Conservation (phyloP, 2,888 invertebrate genomes). For the Lacanobia wlatinum region DNA sequence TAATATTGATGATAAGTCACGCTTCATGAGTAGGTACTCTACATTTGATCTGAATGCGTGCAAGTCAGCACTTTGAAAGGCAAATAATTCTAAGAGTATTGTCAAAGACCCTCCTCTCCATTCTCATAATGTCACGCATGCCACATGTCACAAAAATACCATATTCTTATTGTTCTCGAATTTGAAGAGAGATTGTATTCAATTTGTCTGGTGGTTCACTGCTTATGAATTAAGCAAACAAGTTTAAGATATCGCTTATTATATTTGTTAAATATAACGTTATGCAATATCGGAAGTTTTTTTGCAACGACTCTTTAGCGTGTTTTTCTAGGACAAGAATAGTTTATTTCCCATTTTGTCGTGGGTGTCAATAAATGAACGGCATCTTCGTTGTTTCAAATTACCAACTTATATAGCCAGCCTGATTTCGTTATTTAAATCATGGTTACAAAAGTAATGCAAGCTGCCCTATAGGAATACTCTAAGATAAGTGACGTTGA, state of each 20-base stretch:
- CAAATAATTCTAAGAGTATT: constrained; percentile 1
- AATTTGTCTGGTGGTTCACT: constrained; percentile 24
- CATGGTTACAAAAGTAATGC: background rate
- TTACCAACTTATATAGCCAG: background rate
- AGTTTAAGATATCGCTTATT: constrained; percentile 41
- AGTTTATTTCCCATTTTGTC: background rate
- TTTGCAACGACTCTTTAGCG: background rate
- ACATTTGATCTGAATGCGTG: background rate
- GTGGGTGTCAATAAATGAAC: no score
- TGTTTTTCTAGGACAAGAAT: constrained; percentile 5
- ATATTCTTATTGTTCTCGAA: constrained; percentile 34
- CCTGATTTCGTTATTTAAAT: background rate
- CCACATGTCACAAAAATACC: constrained; percentile 8
- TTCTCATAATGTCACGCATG: constrained; percentile 1
- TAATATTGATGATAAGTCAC: background rate
- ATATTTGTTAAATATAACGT: constrained; percentile 28
- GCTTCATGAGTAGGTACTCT: background rate
- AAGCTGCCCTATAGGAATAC: background rate
- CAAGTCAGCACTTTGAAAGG: background rate
- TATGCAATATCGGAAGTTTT: constrained; percentile 23
- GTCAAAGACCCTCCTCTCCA: background rate
- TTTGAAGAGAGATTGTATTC: constrained; percentile 31
- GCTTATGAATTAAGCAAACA: constrained; percentile 48
- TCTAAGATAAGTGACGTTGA: background rate
- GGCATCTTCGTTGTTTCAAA: background rate